A percentile compares a stretch with the other conserved stretches of the same genome.
Evolutionary conservation across 2,888 invertebrate species (phyloP).

Genomic region (Scrobipalpa costella): DNA sequence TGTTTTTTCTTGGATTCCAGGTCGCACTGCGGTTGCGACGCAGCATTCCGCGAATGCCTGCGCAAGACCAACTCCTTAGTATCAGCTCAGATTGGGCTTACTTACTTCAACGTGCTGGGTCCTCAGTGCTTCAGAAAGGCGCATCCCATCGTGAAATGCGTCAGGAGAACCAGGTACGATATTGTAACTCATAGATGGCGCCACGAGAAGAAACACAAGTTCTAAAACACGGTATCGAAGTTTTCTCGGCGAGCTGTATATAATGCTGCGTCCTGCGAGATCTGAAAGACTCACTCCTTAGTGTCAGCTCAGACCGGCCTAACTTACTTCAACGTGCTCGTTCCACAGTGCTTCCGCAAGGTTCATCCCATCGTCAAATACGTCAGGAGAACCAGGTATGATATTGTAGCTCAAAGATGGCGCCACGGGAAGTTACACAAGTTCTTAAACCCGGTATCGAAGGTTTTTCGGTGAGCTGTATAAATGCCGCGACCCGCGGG

Average conservation of each 20-base stretch:
- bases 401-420: neutral
- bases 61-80: conserved; percentile 78
- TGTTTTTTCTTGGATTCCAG: conserved; percentile 55
- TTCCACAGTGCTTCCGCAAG: conserved; percentile 69
- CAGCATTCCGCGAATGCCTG: conserved; percentile 84
- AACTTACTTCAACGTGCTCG: conserved; percentile 87
- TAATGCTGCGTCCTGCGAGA: no score
- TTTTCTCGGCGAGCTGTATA: no score
- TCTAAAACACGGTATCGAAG: no score
- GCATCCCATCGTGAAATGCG: conserved; percentile 76
- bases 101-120: conserved; percentile 87
- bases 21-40: conserved; percentile 87
- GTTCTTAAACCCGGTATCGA: no score
- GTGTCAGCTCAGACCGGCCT: conserved; percentile 83
- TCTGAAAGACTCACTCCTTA: conserved; percentile 74
- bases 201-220: no score
- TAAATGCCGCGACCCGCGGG: no score
- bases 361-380: conserved; percentile 79
- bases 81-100: conserved; percentile 82
- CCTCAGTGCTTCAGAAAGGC: conserved; percentile 86
- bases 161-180: conserved; percentile 59
- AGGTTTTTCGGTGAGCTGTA: no score
- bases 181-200: neutral
- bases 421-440: neutral
- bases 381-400: conserved; percentile 60